A percentile compares a stretch with the other conserved stretches of the same genome.
Conservation (phyloP, 2,797 vertebrate species). For the Zalophus californianus region DNA sequence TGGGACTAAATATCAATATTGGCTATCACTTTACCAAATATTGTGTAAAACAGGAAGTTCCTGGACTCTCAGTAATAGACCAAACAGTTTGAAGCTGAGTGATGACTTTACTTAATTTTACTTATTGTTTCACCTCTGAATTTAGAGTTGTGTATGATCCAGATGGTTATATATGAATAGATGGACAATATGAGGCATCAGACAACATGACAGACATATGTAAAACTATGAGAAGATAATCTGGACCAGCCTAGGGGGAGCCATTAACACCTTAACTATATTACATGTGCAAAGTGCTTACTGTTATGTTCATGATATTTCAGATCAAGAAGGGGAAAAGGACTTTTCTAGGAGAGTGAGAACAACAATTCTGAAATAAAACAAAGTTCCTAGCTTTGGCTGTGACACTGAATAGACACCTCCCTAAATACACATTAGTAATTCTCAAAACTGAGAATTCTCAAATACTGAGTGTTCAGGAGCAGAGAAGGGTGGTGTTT, state of each 20-base stretch:
- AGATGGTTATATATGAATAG: background rate
- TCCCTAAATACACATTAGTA: background rate
- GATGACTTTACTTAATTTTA: background rate
- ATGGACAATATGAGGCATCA: background rate
- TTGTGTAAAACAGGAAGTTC: background rate
- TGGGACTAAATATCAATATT: background rate
- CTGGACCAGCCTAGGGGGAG: background rate
- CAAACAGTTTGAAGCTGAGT: background rate
- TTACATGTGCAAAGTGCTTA: background rate
- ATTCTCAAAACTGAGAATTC: background rate
- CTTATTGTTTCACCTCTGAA: background rate
- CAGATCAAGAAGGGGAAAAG: background rate
- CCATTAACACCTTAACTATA: background rate
- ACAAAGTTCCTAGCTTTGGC: background rate
- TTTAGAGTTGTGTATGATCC: background rate
- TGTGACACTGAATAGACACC: background rate
- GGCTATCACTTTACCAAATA: background rate
- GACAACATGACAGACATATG: background rate
- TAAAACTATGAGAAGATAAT: background rate
- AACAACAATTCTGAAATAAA: constrained; percentile 7
- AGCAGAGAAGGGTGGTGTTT: rapidly evolving
- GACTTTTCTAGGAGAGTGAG: background rate
- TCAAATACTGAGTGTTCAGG: background rate
- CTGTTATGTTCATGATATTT: background rate
- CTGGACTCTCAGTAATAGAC: background rate